A percentile compares a stretch with the other conserved stretches of the same genome.
These are phyloP conservation scores for Pithys albifrons DNA, from an alignment of 2,113 vertebrate genomes.

Conservation along the genomic window DNA sequence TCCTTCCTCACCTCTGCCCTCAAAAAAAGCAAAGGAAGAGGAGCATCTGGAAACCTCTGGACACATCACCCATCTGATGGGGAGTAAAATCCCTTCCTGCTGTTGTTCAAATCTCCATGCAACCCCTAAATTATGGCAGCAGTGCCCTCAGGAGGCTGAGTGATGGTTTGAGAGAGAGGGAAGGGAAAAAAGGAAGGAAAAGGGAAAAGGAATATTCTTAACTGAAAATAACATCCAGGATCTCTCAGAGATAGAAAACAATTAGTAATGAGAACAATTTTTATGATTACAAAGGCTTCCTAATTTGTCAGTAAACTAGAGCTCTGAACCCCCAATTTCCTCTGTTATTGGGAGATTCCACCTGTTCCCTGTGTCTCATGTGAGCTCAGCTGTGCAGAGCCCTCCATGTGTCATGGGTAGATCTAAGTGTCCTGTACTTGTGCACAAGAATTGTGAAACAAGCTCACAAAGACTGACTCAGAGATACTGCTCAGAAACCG, in stretches of 20 bases:
- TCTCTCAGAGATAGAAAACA: not conserved
- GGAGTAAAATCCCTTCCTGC: not conserved
- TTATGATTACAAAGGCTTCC: not conserved
- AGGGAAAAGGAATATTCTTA: too few species aligned
- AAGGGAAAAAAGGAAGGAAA: too few species aligned
- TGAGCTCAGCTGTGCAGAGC: not conserved
- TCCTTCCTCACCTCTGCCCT: fast-evolving
- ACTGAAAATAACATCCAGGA: not conserved
- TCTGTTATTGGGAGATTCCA: not conserved
- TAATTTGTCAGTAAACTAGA: not conserved
- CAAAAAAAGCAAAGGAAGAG: fast-evolving
- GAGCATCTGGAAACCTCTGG: not conserved
- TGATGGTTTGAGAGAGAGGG: not conserved
- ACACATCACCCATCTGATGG: fast-evolving
- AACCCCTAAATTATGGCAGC: not conserved
- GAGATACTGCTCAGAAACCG: not conserved
- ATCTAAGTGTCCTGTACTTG: fast-evolving
- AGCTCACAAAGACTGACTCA: not conserved
- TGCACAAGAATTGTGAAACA: not conserved
- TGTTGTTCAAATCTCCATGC: not conserved
- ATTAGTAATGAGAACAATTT: not conserved
- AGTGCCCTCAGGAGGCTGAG: not conserved
- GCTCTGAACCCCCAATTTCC: not conserved
- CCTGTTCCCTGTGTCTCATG: not conserved
- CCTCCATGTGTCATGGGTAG: not conserved